These are phyloP conservation scores for Stomatorhinus walkeri DNA, from an alignment of 2,797 vertebrate genomes.

Conservation along the genomic window DNA sequence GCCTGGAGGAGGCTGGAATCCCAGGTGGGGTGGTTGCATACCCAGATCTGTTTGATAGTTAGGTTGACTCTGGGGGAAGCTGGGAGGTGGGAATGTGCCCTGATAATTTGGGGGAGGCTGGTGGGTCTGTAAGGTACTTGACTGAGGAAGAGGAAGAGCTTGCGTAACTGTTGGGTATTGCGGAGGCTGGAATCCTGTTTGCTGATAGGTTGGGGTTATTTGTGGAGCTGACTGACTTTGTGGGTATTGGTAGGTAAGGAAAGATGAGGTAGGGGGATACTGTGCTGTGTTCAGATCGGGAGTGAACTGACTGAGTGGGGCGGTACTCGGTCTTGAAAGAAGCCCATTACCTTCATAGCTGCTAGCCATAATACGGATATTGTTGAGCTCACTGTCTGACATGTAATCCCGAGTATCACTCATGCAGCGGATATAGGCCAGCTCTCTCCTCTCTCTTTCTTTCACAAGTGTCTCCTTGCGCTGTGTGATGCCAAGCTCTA, in stretches of 20 bases:
- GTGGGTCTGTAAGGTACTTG: slow-evolving; percentile 77
- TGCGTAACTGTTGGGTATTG: slow-evolving; percentile 70
- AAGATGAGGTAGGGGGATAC: slow-evolving; percentile 70
- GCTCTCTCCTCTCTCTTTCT: slow-evolving; percentile 79
- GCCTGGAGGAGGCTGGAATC: slow-evolving; percentile 64
- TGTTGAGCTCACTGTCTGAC: slow-evolving; percentile 95
- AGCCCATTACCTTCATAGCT: slow-evolving; percentile 67
- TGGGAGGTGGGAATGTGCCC: slow-evolving; percentile 65
- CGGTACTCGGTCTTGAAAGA: slow-evolving; percentile 65
- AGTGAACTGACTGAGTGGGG: slow-evolving; percentile 72
- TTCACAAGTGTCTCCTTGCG: slow-evolving; percentile 93
- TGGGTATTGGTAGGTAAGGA: slow-evolving; percentile 73
- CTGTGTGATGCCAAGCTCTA: slow-evolving; percentile 92
- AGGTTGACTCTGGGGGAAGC: slow-evolving; percentile 59
- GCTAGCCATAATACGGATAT: slow-evolving; percentile 67
- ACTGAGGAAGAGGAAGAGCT: slow-evolving; percentile 69
- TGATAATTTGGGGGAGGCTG: slow-evolving; percentile 75
- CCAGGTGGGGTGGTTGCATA: slow-evolving; percentile 67
- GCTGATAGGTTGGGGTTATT: slow-evolving; percentile 70
- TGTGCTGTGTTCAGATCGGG: slow-evolving; percentile 63
- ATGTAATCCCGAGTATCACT: slow-evolving; percentile 90
- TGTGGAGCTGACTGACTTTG: slow-evolving; percentile 63
- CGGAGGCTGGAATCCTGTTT: slow-evolving; percentile 70
- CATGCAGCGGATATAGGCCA: slow-evolving; percentile 78
- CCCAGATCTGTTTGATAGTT: slow-evolving; percentile 75